phyloP scores from a whole-genome alignment of 2,797 vertebrate species.

The Australoheros facetus region DNA sequence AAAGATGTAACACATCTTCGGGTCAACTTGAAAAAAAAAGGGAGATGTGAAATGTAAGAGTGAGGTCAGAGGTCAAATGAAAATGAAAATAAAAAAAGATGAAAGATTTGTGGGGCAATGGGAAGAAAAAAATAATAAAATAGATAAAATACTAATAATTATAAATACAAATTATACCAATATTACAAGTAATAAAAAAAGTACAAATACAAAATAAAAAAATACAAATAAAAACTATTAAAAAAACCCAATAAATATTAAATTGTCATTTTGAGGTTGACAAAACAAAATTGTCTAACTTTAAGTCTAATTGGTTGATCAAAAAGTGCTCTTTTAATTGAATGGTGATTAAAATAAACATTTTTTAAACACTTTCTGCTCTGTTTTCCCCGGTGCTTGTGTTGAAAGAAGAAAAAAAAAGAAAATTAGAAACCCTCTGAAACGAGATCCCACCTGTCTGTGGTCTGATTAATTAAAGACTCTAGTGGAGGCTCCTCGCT shows the following conservation, averaged over 20 bases:
- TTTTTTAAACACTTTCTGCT: too few relatives aligned
- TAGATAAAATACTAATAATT: not conserved
- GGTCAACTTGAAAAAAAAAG: too few relatives aligned
- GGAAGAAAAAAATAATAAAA: not conserved
- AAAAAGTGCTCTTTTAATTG: not conserved
- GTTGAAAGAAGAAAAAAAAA: not conserved
- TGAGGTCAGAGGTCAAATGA: not conserved
- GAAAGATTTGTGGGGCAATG: not conserved
- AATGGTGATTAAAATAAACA: not conserved
- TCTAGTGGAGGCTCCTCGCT: slow-evolving; percentile 25
- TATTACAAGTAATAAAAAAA: not conserved
- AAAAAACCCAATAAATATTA: not conserved
- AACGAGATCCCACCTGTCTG: not conserved
- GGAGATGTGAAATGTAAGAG: too few relatives aligned
- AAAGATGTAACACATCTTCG: too few relatives aligned
- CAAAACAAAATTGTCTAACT: too few relatives aligned
- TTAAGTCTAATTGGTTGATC: not conserved
- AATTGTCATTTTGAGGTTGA: not conserved
- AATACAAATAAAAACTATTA: not conserved
- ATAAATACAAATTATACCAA: not conserved
- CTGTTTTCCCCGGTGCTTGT: too few relatives aligned
- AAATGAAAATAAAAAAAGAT: not conserved
- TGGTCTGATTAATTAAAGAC: not conserved
- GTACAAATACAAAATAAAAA: not conserved
- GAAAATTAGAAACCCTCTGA: not conserved